Evolutionary conservation across 2,888 invertebrate genomes (phyloP).

Genomic region (Platycheirus albimanus): DNA sequence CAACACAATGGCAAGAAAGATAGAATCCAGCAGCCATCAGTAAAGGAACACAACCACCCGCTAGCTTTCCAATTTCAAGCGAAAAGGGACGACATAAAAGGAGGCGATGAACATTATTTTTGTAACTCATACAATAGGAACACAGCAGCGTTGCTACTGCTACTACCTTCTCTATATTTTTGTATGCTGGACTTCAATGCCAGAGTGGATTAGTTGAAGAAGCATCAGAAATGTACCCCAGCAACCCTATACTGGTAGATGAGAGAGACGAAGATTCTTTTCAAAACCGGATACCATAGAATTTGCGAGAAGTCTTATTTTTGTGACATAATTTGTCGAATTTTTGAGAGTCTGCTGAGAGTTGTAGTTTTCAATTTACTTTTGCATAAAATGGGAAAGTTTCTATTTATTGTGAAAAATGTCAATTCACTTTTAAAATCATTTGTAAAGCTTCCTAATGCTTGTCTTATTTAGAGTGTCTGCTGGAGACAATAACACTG

Average conservation of each 20-base stretch:
- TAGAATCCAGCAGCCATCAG: not conserved
- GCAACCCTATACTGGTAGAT: not conserved
- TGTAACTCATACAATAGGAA: constrained; percentile 34
- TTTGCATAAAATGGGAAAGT: not conserved
- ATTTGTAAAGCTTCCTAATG: not conserved
- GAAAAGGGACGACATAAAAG: constrained; percentile 19
- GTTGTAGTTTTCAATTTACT: constrained; percentile 19
- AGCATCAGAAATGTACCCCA: not conserved
- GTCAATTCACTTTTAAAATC: constrained; percentile 1
- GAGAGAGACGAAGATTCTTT: constrained; percentile 10
- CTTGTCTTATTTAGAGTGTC: not conserved
- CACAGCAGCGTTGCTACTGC: no score
- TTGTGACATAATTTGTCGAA: constrained; percentile 38
- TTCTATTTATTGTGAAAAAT: constrained; percentile 10
- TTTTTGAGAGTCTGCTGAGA: constrained; percentile 8
- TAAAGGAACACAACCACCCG: constrained; percentile 17
- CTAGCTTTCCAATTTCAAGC: not conserved
- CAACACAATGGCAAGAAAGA: constrained; percentile 36
- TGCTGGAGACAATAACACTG: not conserved
- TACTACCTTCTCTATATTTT: constrained; percentile 31
- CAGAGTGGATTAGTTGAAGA: constrained; percentile 44
- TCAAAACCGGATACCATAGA: constrained; percentile 30
- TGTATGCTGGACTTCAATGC: constrained; percentile 36
- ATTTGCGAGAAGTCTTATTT: constrained; percentile 20
- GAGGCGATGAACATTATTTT: constrained; percentile 44